These are phyloP conservation scores for Trissolcus japonicus DNA, from an alignment of 2,888 invertebrate genomes.

Conservation along the genomic window DNA sequence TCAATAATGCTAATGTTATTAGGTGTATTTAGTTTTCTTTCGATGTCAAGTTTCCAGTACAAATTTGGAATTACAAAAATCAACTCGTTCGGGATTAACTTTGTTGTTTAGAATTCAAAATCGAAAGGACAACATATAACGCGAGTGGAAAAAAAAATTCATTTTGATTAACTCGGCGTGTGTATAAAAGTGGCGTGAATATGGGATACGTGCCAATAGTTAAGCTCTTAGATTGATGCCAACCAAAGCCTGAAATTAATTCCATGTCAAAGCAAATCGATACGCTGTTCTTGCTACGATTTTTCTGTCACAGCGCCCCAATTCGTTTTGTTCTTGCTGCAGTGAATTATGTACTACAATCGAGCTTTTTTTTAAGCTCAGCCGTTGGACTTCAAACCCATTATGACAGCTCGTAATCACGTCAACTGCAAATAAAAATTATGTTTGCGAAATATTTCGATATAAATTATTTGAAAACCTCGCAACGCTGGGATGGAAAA, in stretches of 20 bases:
- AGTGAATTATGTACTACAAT: conserved; percentile 35
- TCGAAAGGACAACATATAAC: too few species aligned
- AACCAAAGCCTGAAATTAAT: conserved; percentile 54
- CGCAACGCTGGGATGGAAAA: too few species aligned
- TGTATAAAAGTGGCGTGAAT: conserved; percentile 31
- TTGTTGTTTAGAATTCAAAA: neutral
- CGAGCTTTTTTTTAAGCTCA: neutral
- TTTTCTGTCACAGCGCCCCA: conserved; percentile 46
- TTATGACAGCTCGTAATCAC: too few species aligned
- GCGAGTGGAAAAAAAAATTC: neutral
- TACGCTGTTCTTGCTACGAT: conserved; percentile 43
- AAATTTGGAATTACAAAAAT: neutral
- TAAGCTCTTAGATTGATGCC: conserved; percentile 44
- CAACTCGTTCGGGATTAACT: neutral
- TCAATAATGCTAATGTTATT: conserved; percentile 9
- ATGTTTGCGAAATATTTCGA: too few species aligned
- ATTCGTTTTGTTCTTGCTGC: conserved; percentile 44
- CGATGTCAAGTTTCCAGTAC: neutral
- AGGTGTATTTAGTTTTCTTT: neutral
- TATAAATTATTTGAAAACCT: too few species aligned
- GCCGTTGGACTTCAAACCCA: too few species aligned
- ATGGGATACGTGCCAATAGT: conserved; percentile 39
- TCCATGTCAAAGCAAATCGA: conserved; percentile 54
- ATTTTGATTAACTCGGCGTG: conserved; percentile 36
- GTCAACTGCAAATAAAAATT: too few species aligned